Percentiles rank a stretch among this genome's conserved stretches.
Evolutionary conservation across 2,888 invertebrate genomes (phyloP).

Genomic region (Eustalomyia histrio): DNA sequence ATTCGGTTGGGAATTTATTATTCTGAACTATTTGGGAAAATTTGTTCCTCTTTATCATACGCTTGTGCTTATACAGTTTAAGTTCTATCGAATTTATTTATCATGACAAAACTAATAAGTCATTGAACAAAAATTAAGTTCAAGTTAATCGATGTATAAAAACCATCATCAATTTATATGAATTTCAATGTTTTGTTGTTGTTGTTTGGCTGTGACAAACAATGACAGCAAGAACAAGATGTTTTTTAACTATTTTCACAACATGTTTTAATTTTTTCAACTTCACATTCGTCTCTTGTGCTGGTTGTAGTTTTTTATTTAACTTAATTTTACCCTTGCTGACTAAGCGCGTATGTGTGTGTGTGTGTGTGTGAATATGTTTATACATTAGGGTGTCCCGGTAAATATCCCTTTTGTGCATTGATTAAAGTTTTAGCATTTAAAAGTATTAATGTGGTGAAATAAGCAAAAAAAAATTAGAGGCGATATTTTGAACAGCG

Average conservation of each 20-base stretch:
- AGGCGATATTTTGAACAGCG: no score
- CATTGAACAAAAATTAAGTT: constrained; percentile 48
- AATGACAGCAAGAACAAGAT: constrained; percentile 26
- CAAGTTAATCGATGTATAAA: constrained; percentile 59
- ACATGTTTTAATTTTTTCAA: constrained; percentile 40
- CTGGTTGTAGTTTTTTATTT: constrained; percentile 8
- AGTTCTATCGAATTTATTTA: not conserved
- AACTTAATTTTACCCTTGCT: constrained; percentile 24
- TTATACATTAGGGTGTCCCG: not conserved
- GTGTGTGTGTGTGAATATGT: not conserved
- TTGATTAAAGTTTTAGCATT: no score
- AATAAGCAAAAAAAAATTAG: no score
- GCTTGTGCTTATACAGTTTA: no score
- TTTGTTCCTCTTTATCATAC: no score
- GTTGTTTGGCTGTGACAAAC: constrained; percentile 33
- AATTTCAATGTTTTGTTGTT: constrained; percentile 27
- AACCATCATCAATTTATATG: constrained; percentile 56
- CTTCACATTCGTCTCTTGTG: not conserved
- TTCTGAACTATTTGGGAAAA: no score
- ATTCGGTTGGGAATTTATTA: no score
- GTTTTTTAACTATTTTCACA: constrained; percentile 23
- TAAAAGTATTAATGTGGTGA: no score
- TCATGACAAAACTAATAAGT: constrained; percentile 49
- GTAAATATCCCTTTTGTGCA: no score
- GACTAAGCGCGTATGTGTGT: not conserved